These are phyloP conservation scores for Apotomis betuletana DNA, from an alignment of 2,888 invertebrate species.

Conservation along the genomic window DNA sequence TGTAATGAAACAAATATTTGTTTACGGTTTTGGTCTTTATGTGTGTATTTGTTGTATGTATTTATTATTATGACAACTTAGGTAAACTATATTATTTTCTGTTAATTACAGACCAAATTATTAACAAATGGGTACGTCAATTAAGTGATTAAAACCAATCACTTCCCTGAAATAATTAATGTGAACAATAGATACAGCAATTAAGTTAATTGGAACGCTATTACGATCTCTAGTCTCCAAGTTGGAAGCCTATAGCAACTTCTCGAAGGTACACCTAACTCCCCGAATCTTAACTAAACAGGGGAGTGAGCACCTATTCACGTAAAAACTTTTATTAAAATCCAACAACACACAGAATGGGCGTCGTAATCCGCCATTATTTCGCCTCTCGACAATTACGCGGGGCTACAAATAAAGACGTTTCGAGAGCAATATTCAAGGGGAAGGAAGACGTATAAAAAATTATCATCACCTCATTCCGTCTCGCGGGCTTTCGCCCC, in stretches of 20 bases:
- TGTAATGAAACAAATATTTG: too few species aligned
- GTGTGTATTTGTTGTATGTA: too few species aligned
- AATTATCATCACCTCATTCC: constrained; percentile 69
- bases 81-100: neutral
- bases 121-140: constrained; percentile 1
- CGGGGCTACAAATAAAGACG: constrained; percentile 63
- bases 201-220: constrained; percentile 31
- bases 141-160: neutral
- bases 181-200: constrained; percentile 21
- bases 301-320: constrained; percentile 19
- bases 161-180: constrained; percentile 22
- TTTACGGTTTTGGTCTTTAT: too few species aligned
- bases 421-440: constrained; percentile 60
- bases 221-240: constrained; percentile 17
- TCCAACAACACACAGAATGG: constrained; percentile 46
- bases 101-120: neutral
- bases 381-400: constrained; percentile 61
- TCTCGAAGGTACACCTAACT: neutral
- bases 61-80: too few species aligned
- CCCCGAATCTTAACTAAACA: constrained; percentile 15
- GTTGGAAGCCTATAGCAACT: constrained; percentile 1
- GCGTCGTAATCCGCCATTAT: constrained; percentile 54
- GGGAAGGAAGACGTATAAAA: constrained; percentile 62
- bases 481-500: constrained; percentile 48
- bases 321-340: constrained; percentile 43